Evolutionary conservation across 2,797 vertebrate species (phyloP).

Genomic region (Chanos chanos): DNA sequence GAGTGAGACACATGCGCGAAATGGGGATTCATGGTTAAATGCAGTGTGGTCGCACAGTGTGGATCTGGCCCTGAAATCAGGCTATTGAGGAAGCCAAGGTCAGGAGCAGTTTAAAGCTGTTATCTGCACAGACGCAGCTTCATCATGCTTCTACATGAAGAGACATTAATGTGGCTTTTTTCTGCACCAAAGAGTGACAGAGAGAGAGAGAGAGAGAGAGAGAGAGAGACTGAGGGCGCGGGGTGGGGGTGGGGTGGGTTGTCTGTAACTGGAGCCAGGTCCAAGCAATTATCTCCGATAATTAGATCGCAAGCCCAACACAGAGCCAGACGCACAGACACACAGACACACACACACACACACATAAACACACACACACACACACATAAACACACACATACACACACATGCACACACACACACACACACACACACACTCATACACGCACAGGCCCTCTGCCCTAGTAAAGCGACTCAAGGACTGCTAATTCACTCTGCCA

Average conservation of each 20-base stretch:
- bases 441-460: constrained; percentile 23
- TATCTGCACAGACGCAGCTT: constrained; percentile 34
- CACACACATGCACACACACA: constrained; percentile 16
- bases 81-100: constrained; percentile 16
- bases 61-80: constrained; percentile 2
- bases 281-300: constrained; percentile 51
- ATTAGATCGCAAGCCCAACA: constrained; percentile 49
- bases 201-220: constrained; percentile 25
- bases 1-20: too few relatives aligned
- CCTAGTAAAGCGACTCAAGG: constrained; percentile 36
- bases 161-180: constrained; percentile 42
- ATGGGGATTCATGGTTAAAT: too few relatives aligned
- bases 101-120: constrained; percentile 34
- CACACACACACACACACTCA: background rate
- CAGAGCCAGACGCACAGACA: constrained; percentile 42
- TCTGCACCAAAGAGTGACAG: constrained; percentile 18
- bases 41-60: too few relatives aligned
- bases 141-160: constrained; percentile 31
- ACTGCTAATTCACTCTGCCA: constrained; percentile 45
- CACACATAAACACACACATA: constrained; percentile 28
- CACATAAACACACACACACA: background rate
- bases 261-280: constrained; percentile 50
- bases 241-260: background rate
- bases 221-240: constrained; percentile 33
- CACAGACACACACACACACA: constrained; percentile 18